These are phyloP conservation scores for Maccullochella peelii DNA, from an alignment of 2,113 vertebrate species.

Conservation along the genomic window DNA sequence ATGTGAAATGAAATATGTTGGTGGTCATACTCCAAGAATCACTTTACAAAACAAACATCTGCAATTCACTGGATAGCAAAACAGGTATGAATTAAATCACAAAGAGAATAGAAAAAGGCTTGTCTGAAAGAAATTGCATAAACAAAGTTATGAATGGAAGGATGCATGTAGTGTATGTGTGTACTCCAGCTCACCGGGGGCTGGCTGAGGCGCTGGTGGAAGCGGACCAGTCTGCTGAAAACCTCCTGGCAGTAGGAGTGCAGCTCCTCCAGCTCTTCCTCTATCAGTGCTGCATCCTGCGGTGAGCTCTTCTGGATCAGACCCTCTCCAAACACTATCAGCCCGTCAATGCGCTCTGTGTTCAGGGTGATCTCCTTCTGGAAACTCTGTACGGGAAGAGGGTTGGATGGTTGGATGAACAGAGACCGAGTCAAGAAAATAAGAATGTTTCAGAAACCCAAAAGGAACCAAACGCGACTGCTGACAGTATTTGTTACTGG, in stretches of 20 bases:
- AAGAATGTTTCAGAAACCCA: not conserved
- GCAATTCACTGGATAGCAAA: not conserved
- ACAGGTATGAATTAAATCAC: not conserved
- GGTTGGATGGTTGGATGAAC: not conserved
- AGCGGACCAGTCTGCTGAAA: conserved; percentile 91
- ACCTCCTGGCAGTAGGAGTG: conserved; percentile 96
- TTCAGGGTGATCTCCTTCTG: conserved; percentile 95
- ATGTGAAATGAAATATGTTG: not conserved
- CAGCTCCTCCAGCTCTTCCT: conserved; percentile 94
- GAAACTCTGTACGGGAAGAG: conserved; percentile 87
- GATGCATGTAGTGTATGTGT: not conserved
- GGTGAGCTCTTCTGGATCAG: conserved; percentile 94
- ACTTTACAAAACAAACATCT: not conserved
- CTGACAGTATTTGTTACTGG: not conserved
- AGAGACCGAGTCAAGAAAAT: conserved; percentile 2
- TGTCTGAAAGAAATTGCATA: not conserved
- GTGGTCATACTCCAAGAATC: not conserved
- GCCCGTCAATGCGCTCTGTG: conserved; percentile 92
- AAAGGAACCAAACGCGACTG: not conserved
- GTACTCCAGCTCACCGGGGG: conserved; percentile 78
- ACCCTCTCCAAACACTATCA: conserved; percentile 93
- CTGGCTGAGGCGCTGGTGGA: conserved; percentile 91
- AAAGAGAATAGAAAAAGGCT: not conserved
- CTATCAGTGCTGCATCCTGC: conserved; percentile 90
- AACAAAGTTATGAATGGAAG: not conserved